A percentile compares a stretch with the other conserved stretches of the same genome.
Conservation (phyloP, 2,888 invertebrate species). For the Apotomis capreana region DNA sequence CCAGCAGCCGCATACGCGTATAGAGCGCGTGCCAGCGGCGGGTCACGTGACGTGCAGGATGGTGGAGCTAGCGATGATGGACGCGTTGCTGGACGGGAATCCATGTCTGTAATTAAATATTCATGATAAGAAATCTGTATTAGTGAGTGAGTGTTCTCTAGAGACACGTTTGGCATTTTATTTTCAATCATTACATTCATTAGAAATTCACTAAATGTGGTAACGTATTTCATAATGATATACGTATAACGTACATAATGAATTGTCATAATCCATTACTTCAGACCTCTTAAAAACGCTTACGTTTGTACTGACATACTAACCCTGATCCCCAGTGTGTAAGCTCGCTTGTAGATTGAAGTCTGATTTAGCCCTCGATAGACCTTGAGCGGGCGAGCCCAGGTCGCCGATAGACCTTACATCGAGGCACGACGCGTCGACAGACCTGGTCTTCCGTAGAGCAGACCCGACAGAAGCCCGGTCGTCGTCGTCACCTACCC, state of each 20-base stretch:
- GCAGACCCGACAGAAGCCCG: conserved; percentile 89
- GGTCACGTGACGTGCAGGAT: conserved; percentile 84
- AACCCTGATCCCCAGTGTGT: conserved; percentile 87
- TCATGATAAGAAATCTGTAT: no score
- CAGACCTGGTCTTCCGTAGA: conserved; percentile 92
- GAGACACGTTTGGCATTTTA: no score
- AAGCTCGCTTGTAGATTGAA: conserved; percentile 91
- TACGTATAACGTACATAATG: no score
- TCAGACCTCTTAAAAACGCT: no score
- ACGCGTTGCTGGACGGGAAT: conserved; percentile 76
- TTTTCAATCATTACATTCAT: no score
- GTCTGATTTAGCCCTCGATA: conserved; percentile 93
- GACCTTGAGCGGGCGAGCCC: conserved; percentile 85
- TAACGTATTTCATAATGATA: no score
- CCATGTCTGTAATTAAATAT: conserved; percentile 56
- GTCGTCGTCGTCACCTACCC: conserved; percentile 87
- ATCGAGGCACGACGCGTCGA: conserved; percentile 94
- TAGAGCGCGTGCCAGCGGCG: conserved; percentile 91
- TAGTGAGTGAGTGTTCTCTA: no score
- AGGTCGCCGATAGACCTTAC: conserved; percentile 88
- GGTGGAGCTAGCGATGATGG: conserved; percentile 87
- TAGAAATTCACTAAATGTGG: no score
- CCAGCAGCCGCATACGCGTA: conserved; percentile 95
- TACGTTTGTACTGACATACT: conserved; percentile 35
- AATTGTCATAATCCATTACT: background rate